Evolutionary conservation across 2,113 vertebrate species (phyloP), one percentile per base, ranked within the genome.

Genomic region (Austrofundulus limnaeus): DNA sequence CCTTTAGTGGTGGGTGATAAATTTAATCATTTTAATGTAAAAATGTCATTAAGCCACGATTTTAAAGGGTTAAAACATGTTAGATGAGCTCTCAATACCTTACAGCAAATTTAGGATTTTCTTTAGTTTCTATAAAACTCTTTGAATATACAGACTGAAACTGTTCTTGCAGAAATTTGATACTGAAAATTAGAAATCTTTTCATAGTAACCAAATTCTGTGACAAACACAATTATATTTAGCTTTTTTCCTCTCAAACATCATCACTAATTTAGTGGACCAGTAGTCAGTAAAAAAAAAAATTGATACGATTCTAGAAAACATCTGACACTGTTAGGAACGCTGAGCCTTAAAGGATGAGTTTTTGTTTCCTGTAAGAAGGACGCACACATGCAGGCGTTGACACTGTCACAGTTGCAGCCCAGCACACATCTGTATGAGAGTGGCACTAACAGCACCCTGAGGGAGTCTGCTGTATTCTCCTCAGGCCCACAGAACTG

Each of bases 361-460:
- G 72, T 54, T 77, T 87, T 43, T 70, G 73, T 47, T 88, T 86
- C 83, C 87, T 74, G 47, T 72, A 55, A 67, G 51, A 41, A 46
- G 48, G 20, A 64, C 69, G 63, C 71, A 55, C 75, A 49, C 39
- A 69, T 15, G 37, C 69, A 65, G 73, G 62, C 66, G 69, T 12
- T 16, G 48, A 82, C 84, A 81, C 62, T 67, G 76, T 81, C 75
- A 82, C 67, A 85, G 72, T 37, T 60, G 74, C 84, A 84, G 87
- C 68, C 42, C 72, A 62, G 77, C 85, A 87, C 89, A 90, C 89
- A 90, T 89, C 89, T 90, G 87, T 87, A 87, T 77, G 72, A 89
- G 84, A 83, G 77, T 79, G 83, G 82, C 82, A 78, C 86, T 88
- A 88, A 89, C 84, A 78, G 89, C 50, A 77, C 83, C 89, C 87